Conservation (phyloP, 2,113 vertebrate genomes). For the Struthio camelus region DNA sequence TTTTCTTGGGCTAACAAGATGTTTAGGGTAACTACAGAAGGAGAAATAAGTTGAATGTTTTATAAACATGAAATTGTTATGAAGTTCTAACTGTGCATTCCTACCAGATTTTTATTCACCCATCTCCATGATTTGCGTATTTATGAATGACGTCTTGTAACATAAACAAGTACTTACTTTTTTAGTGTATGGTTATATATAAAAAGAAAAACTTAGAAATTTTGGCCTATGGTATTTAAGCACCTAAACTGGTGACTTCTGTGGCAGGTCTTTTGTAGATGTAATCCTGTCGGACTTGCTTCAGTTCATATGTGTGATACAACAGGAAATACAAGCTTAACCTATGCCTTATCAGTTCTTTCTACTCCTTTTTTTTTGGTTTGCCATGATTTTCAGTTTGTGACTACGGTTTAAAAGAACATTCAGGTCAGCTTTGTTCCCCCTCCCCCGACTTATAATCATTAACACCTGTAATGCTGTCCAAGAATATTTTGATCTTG, state of each 20-base stretch:
- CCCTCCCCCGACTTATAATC: accelerated
- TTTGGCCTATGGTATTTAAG: background rate
- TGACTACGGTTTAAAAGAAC: background rate
- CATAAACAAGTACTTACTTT: background rate
- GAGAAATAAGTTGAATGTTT: background rate
- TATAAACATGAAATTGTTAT: background rate
- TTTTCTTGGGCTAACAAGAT: background rate
- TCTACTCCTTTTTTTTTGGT: background rate
- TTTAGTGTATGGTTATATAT: background rate
- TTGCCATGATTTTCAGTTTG: background rate
- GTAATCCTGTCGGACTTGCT: background rate
- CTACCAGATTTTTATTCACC: background rate
- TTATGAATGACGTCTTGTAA: background rate
- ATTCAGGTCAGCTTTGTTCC: background rate
- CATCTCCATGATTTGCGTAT: background rate
- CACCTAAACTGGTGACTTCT: background rate
- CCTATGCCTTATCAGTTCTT: background rate
- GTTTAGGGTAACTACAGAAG: background rate
- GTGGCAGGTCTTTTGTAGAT: background rate
- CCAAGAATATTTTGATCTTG: background rate
- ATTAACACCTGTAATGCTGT: background rate
- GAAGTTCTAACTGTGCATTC: background rate
- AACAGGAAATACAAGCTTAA: background rate
- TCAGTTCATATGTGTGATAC: background rate
- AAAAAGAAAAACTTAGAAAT: background rate